Conservation (phyloP, 2,113 vertebrate genomes). For the Amia ocellicauda region DNA sequence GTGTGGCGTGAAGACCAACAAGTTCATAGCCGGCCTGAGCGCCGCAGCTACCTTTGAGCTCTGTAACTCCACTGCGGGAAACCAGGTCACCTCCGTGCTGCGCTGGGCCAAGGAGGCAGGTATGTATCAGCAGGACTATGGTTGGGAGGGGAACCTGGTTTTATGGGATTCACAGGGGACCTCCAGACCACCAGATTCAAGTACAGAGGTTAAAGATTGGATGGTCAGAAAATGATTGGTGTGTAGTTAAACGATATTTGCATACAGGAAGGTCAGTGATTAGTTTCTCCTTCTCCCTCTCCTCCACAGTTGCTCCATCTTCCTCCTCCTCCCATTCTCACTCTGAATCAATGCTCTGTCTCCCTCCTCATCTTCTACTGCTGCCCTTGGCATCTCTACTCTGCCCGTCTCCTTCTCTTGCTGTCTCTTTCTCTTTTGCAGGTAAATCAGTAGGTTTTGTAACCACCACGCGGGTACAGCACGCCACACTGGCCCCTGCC, state of each 20-base stretch:
- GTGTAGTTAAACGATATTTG: too few relatives aligned
- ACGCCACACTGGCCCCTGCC: background rate
- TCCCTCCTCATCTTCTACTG: too few relatives aligned
- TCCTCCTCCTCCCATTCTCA: background rate
- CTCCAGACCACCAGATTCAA: too few relatives aligned
- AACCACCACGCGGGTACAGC: slow-evolving; percentile 7
- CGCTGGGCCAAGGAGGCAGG: slow-evolving; percentile 15
- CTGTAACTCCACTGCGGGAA: slow-evolving; percentile 3
- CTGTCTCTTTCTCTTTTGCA: background rate
- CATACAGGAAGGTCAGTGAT: too few relatives aligned
- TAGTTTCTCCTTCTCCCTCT: too few relatives aligned
- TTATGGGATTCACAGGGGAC: too few relatives aligned
- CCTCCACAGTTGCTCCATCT: too few relatives aligned
- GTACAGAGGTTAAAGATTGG: too few relatives aligned
- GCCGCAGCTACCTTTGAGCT: background rate
- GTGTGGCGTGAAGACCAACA: slow-evolving; percentile 13
- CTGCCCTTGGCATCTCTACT: slow-evolving; percentile 1
- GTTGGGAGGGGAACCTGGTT: too few relatives aligned
- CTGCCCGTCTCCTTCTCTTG: background rate
- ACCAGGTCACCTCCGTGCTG: slow-evolving; percentile 3
- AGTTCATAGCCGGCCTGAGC: background rate
- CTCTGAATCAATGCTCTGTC: too few relatives aligned
- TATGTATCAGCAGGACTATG: too few relatives aligned
- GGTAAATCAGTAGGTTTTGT: slow-evolving; percentile 14
- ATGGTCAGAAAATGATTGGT: too few relatives aligned